phyloP scores from a whole-genome alignment of 2,888 invertebrate species.

The Muschampia plurimacula region DNA sequence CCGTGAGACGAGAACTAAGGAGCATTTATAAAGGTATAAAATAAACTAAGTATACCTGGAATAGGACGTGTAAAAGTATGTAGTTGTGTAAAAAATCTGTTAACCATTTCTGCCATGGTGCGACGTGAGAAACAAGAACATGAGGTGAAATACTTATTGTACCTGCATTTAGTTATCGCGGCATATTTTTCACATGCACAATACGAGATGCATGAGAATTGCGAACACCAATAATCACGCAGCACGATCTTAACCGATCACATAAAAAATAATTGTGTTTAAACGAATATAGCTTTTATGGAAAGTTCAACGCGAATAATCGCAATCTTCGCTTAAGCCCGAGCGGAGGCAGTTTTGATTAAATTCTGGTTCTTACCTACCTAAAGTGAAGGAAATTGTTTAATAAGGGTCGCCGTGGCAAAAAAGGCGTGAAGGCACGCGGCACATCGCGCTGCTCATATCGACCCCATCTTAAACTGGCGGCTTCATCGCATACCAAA shows the following conservation, averaged over 20 bases:
- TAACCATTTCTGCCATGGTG: constrained; percentile 32
- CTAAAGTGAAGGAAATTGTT: constrained; percentile 38
- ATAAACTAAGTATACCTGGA: constrained; percentile 31
- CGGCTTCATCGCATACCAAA: constrained; percentile 70
- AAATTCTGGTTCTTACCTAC: constrained; percentile 39
- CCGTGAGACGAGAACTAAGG: constrained; percentile 23
- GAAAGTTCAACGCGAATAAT: constrained; percentile 19
- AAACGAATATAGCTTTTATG: constrained; percentile 25
- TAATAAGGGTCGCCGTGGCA: constrained; percentile 50
- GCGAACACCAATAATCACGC: constrained; percentile 24
- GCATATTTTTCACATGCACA: constrained; percentile 20
- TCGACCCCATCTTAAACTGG: constrained; percentile 70
- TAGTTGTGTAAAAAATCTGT: constrained; percentile 35
- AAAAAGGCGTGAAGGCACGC: constrained; percentile 73
- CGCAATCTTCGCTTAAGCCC: constrained; percentile 23
- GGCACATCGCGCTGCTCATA: constrained; percentile 61
- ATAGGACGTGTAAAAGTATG: constrained; percentile 32
- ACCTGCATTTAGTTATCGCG: constrained; percentile 33
- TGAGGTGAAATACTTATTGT: constrained; percentile 35
- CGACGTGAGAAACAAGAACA: constrained; percentile 36
- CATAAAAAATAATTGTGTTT: constrained; percentile 26
- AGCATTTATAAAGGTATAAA: constrained; percentile 30
- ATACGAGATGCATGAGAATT: constrained; percentile 8
- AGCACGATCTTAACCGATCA: constrained; percentile 17
- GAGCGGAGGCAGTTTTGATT: constrained; percentile 36